A percentile compares a stretch with the other conserved stretches of the same genome.
These are phyloP conservation scores for Columba livia DNA, from an alignment of 2,113 vertebrate species.

Conservation along the genomic window DNA sequence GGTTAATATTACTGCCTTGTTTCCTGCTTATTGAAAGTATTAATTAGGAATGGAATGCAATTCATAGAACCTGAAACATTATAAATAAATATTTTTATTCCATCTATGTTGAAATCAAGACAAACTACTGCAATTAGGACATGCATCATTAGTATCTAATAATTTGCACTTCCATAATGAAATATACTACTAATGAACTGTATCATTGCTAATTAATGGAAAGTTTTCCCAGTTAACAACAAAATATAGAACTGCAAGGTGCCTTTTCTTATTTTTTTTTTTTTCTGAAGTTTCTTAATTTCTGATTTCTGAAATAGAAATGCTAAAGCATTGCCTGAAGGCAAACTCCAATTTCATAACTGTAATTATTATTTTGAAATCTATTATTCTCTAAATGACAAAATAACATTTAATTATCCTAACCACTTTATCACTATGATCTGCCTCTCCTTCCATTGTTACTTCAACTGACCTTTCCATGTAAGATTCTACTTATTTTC, in stretches of 20 bases:
- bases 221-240: not conserved
- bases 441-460: not conserved
- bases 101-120: slow-evolving; percentile 9
- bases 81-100: slow-evolving; percentile 41
- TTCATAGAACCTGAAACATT: not conserved
- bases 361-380: not conserved
- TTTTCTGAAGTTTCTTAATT: not conserved
- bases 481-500: not conserved
- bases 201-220: slow-evolving; percentile 37
- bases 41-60: not conserved
- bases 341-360: not conserved
- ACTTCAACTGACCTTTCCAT: not conserved
- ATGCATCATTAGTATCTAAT: slow-evolving; percentile 49
- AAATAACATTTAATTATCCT: not conserved
- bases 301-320: not conserved
- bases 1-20: not conserved
- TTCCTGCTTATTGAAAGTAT: not conserved
- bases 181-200: slow-evolving; percentile 50
- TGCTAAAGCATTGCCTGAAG: not conserved
- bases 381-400: not conserved
- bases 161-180: slow-evolving; percentile 39
- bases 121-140: slow-evolving; percentile 36
- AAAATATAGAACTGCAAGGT: slow-evolving; percentile 13
- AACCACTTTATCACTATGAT: not conserved
- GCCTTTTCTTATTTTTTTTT: not conserved